These are phyloP conservation scores for Canis aureus DNA, from an alignment of 2,113 vertebrate genomes.

Conservation along the genomic window DNA sequence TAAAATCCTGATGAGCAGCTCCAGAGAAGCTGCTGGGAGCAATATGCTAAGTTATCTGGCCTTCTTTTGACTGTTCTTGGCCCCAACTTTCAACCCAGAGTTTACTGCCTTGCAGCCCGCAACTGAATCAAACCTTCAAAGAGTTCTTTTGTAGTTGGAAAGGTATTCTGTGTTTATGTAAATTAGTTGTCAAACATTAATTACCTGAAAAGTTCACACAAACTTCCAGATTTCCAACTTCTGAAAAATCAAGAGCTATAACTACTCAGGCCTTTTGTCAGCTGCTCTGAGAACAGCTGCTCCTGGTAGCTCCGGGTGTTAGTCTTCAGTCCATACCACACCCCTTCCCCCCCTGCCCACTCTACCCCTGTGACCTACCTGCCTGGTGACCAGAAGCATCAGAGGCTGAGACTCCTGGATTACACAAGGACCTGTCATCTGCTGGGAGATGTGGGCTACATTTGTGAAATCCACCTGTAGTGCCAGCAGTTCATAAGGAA, in stretches of 20 bases:
- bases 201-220: neutral
- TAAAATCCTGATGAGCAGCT: neutral
- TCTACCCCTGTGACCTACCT: neutral
- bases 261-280: neutral
- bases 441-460: neutral
- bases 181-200: neutral
- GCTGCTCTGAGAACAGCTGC: neutral
- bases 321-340: neutral
- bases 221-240: constrained; percentile 3
- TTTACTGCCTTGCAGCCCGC: neutral
- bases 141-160: neutral
- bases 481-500: neutral
- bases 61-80: neutral
- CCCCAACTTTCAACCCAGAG: neutral
- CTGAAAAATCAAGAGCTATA: neutral
- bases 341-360: fast-evolving
- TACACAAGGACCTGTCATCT: neutral
- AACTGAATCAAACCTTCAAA: neutral
- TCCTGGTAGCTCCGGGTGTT: neutral
- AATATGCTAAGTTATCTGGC: neutral
- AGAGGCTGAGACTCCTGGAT: neutral
- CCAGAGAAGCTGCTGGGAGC: neutral
- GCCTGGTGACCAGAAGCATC: neutral
- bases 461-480: neutral
- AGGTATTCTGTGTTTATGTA: neutral